Conservation (phyloP, 2,888 invertebrate species). For the Junonia oenone region DNA sequence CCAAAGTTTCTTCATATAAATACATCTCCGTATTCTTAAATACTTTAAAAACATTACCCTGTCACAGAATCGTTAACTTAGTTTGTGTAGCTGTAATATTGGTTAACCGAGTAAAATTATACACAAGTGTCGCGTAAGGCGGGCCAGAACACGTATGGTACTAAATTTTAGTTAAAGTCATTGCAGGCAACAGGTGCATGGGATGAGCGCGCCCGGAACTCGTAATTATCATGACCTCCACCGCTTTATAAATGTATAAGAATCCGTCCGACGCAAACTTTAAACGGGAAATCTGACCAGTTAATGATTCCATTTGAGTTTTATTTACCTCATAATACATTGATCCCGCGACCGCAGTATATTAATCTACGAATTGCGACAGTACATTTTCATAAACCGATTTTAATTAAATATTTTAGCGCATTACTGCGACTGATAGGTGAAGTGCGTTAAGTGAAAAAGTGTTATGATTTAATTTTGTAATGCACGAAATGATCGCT, state of each 20-base stretch:
- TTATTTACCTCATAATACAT: slow-evolving; percentile 46
- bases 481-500: slow-evolving; percentile 23
- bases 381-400: slow-evolving; percentile 56
- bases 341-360: slow-evolving; percentile 59
- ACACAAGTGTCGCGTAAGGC: slow-evolving; percentile 59
- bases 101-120: slow-evolving; percentile 66
- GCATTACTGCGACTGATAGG: slow-evolving; percentile 40
- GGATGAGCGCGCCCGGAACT: slow-evolving; percentile 61
- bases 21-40: too few species aligned
- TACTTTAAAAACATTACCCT: background rate
- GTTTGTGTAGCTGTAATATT: slow-evolving; percentile 40
- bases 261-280: slow-evolving; percentile 9
- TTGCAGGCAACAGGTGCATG: slow-evolving; percentile 68
- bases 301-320: slow-evolving; percentile 38
- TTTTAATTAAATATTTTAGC: slow-evolving; percentile 62
- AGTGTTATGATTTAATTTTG: slow-evolving; percentile 48
- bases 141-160: slow-evolving; percentile 63
- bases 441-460: slow-evolving; percentile 45
- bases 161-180: slow-evolving; percentile 71
- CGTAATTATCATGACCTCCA: slow-evolving; percentile 62
- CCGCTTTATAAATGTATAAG: slow-evolving; percentile 14
- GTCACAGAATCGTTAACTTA: slow-evolving; percentile 20
- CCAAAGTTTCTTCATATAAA: too few species aligned
- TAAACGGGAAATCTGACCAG: slow-evolving; percentile 32
- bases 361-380: slow-evolving; percentile 57